Percentiles rank a stretch among this genome's conserved stretches.
Conservation (phyloP, 1,140 invertebrate genomes). For the Drosophila subpulchrella region DNA sequence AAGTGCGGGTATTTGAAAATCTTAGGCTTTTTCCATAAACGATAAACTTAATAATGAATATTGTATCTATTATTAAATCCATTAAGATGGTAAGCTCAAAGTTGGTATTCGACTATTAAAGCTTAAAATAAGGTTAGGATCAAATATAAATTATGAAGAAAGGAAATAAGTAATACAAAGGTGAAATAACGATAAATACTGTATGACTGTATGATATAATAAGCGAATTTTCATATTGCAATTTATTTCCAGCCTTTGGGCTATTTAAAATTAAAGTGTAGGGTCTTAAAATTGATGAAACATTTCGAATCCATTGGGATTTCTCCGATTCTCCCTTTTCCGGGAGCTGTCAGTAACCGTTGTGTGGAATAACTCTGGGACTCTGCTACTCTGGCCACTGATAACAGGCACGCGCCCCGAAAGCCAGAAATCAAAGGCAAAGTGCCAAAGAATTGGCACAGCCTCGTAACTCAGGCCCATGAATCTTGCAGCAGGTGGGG, state of each 20-base stretch:
- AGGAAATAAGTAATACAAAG: too few relatives aligned
- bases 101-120: too few relatives aligned
- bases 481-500: slow-evolving; percentile 64
- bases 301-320: slow-evolving; percentile 25
- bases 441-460: slow-evolving; percentile 76
- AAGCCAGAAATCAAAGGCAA: slow-evolving; percentile 39
- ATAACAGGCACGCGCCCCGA: slow-evolving; percentile 69
- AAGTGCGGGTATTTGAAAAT: not conserved
- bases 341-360: slow-evolving; percentile 70
- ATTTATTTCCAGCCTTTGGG: too few relatives aligned
- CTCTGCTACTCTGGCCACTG: slow-evolving; percentile 27
- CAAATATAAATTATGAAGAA: too few relatives aligned
- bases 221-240: too few relatives aligned
- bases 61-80: too few relatives aligned
- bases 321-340: slow-evolving; percentile 10
- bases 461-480: slow-evolving; percentile 71
- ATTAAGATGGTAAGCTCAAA: too few relatives aligned
- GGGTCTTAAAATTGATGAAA: slow-evolving; percentile 12
- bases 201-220: too few relatives aligned
- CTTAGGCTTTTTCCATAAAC: too few relatives aligned
- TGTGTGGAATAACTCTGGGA: slow-evolving; percentile 40
- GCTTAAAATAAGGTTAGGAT: too few relatives aligned
- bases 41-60: too few relatives aligned
- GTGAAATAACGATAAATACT: too few relatives aligned
- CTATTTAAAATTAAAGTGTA: slow-evolving; percentile 11